These are phyloP conservation scores for Drosophila mimetica DNA, from an alignment of 2,888 invertebrate genomes.

Conservation along the genomic window DNA sequence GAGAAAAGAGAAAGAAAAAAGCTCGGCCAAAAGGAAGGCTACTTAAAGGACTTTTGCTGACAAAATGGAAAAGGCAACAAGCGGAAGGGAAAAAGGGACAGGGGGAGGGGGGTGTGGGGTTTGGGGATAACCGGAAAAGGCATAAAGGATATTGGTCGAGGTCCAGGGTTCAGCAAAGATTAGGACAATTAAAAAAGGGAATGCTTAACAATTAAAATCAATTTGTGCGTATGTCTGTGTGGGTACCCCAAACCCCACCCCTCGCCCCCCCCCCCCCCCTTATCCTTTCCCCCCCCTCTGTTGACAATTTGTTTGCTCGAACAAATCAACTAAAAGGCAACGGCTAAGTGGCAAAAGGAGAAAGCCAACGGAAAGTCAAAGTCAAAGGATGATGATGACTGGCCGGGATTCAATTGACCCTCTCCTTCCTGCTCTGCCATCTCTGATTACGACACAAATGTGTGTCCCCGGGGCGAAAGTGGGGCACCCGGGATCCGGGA, in stretches of 20 bases:
- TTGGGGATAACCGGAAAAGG: slow-evolving; percentile 40
- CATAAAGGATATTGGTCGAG: slow-evolving; percentile 68
- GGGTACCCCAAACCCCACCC: neutral
- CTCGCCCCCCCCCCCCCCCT: neutral
- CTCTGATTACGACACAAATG: slow-evolving; percentile 39
- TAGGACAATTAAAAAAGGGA: slow-evolving; percentile 80
- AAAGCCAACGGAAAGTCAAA: slow-evolving; percentile 40
- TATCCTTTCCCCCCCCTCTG: slow-evolving; percentile 29
- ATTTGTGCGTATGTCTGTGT: slow-evolving; percentile 56
- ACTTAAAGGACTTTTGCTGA: slow-evolving; percentile 77
- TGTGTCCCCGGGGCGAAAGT: slow-evolving; percentile 31
- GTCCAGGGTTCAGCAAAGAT: slow-evolving; percentile 63
- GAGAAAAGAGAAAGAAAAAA: neutral
- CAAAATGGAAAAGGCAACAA: slow-evolving; percentile 66
- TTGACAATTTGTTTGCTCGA: slow-evolving; percentile 78
- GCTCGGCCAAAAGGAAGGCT: slow-evolving; percentile 55
- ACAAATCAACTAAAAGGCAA: slow-evolving; percentile 73
- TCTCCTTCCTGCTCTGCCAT: slow-evolving; percentile 1
- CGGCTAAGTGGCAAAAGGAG: slow-evolving; percentile 51
- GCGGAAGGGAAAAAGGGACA: slow-evolving; percentile 38
- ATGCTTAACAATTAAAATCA: slow-evolving; percentile 80
- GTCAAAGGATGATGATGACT: slow-evolving; percentile 32
- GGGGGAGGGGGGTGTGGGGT: neutral
- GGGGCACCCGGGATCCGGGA: slow-evolving; percentile 2
- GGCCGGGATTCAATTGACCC: slow-evolving; percentile 28